Conservation (phyloP, 2,113 vertebrate genomes). For the Python bivittatus region DNA sequence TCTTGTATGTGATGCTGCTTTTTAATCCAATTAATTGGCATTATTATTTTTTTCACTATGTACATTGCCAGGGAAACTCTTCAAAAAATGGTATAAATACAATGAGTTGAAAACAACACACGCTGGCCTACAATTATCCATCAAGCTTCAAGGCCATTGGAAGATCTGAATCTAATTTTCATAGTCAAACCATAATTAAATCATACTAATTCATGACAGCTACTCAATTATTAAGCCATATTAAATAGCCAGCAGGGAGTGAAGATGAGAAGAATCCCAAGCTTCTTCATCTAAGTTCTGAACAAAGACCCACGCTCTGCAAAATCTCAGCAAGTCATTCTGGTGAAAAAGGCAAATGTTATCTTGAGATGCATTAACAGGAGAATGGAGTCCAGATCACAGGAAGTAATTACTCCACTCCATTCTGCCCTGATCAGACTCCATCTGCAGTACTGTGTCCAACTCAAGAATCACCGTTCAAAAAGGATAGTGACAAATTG, state of each 20-base stretch:
- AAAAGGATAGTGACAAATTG: not conserved
- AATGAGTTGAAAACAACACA: not conserved
- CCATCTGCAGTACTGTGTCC: not conserved
- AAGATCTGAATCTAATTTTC: not conserved
- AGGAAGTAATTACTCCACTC: not conserved
- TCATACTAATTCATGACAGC: not conserved
- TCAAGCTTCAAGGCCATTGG: not conserved
- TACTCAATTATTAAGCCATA: not conserved
- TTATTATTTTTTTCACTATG: not conserved
- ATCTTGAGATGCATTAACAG: not conserved
- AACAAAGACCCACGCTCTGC: not conserved
- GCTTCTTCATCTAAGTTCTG: not conserved
- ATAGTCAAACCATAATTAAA: not conserved
- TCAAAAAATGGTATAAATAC: not conserved
- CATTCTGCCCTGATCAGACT: not conserved
- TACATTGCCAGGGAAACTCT: not conserved
- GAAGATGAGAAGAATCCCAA: not conserved
- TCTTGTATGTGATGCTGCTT: not conserved
- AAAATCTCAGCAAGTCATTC: not conserved
- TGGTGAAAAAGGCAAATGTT: not conserved
- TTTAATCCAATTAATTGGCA: not conserved
- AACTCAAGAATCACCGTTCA: not conserved
- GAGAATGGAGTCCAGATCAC: not conserved
- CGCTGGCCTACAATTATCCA: not conserved
- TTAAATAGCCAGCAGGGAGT: not conserved